These are phyloP conservation scores for Eudiplozoon nipponicum DNA, from an alignment of 2,888 invertebrate genomes.

Conservation along the genomic window DNA sequence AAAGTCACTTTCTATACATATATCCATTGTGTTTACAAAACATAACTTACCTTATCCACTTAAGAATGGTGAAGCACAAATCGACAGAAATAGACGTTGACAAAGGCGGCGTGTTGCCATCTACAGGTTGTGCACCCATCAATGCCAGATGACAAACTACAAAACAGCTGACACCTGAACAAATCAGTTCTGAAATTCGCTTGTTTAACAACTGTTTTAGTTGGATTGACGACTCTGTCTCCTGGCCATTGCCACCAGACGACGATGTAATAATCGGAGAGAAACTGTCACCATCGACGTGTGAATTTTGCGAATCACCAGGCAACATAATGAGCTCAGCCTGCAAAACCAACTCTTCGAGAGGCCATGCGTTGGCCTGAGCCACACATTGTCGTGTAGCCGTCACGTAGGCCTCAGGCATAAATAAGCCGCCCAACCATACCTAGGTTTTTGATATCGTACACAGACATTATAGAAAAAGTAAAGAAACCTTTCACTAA, in stretches of 20 bases:
- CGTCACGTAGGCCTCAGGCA: slow-evolving; percentile 92
- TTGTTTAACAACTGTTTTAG: too few species aligned
- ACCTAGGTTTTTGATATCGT: too few species aligned
- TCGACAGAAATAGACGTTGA: slow-evolving; percentile 79
- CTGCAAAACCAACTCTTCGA: slow-evolving; percentile 63
- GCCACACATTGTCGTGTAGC: slow-evolving; percentile 92
- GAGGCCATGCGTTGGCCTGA: slow-evolving; percentile 41
- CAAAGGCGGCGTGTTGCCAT: slow-evolving; percentile 52
- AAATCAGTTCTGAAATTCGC: too few species aligned
- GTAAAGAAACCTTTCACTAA: background rate
- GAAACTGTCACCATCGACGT: too few species aligned
- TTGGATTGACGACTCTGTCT: too few species aligned
- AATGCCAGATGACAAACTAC: slow-evolving; percentile 44
- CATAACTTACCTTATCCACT: slow-evolving; percentile 42
- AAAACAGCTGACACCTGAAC: slow-evolving; percentile 6
- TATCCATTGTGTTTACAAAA: too few species aligned
- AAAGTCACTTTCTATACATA: too few species aligned
- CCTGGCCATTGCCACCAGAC: slow-evolving; percentile 2
- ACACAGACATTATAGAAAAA: too few species aligned
- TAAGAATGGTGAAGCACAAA: slow-evolving; percentile 50
- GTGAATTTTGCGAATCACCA: too few species aligned
- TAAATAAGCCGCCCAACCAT: slow-evolving; percentile 82
- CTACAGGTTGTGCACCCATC: slow-evolving; percentile 60
- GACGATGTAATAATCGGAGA: too few species aligned
- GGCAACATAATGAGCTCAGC: too few species aligned